A percentile compares a stretch with the other conserved stretches of the same genome.
phyloP scores from a whole-genome alignment of 1,140 invertebrate species.

The Venturia canescens region DNA sequence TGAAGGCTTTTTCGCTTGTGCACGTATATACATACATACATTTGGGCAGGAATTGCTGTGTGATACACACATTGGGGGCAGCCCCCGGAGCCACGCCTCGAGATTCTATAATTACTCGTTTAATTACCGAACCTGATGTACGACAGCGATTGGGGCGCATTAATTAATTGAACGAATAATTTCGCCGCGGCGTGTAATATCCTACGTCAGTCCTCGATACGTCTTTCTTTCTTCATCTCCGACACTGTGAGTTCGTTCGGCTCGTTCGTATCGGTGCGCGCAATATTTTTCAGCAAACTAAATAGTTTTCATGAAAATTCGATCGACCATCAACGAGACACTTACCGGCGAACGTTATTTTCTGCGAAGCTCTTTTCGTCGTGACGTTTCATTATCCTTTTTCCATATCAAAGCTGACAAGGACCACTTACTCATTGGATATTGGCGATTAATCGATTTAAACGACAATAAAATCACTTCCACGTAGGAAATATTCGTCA shows the following conservation, averaged over 20 bases:
- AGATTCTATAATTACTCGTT: constrained; percentile 61
- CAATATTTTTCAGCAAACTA: neutral
- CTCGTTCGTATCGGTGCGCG: neutral
- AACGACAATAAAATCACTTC: constrained; percentile 34
- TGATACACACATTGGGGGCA: constrained; percentile 32
- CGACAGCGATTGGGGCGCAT: constrained; percentile 43
- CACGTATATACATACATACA: constrained; percentile 5
- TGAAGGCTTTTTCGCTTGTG: neutral
- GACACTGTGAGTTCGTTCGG: neutral
- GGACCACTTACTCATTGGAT: neutral
- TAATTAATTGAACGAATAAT: constrained; percentile 52
- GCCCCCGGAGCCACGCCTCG: constrained; percentile 51
- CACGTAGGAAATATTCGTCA: neutral
- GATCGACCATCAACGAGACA: no score
- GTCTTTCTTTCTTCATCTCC: constrained; percentile 30
- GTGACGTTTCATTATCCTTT: neutral
- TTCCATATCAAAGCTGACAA: neutral
- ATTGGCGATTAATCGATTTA: constrained; percentile 24
- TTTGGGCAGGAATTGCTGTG: neutral
- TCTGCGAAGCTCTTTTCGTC: neutral
- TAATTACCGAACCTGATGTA: constrained; percentile 63
- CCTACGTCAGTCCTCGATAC: constrained; percentile 2
- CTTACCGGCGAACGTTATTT: neutral
- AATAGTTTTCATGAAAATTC: neutral
- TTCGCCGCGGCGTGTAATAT: constrained; percentile 30